phyloP scores from a whole-genome alignment of 2,113 vertebrate genomes.

The Cranoglanis bouderius region DNA sequence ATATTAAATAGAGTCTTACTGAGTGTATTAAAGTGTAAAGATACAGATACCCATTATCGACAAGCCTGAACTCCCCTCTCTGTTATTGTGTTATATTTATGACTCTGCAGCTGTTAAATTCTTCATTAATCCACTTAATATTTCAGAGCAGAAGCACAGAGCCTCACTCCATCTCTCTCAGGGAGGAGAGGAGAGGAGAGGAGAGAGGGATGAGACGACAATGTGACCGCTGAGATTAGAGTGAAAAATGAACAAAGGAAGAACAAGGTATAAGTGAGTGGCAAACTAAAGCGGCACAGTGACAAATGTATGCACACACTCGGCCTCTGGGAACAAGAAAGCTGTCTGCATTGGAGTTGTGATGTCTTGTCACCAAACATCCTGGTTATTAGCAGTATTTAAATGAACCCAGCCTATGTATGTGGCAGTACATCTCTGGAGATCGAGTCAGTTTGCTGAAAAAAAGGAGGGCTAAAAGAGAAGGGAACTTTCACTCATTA shows the following conservation, averaged over 20 bases:
- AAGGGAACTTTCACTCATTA: background rate
- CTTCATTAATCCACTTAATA: conserved; percentile 74
- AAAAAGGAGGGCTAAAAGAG: background rate
- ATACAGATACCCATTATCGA: conserved; percentile 56
- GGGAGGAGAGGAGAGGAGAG: conserved; percentile 47
- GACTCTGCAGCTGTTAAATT: conserved; percentile 67
- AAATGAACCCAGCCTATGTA: background rate
- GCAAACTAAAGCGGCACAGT: conserved; percentile 14
- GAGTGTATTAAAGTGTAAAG: conserved; percentile 60
- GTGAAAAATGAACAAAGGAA: conserved; percentile 15
- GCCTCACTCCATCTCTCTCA: conserved; percentile 57
- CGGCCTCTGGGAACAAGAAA: conserved; percentile 1
- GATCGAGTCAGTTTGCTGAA: background rate
- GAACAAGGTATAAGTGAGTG: conserved; percentile 32
- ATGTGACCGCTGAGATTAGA: conserved; percentile 59
- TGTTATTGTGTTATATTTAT: conserved; percentile 70
- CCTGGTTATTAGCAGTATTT: background rate
- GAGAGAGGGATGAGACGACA: conserved; percentile 59
- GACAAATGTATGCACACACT: conserved; percentile 18
- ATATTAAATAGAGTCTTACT: conserved; percentile 58
- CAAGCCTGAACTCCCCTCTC: background rate
- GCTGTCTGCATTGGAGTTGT: background rate
- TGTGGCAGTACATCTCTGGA: background rate
- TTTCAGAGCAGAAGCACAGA: conserved; percentile 64
- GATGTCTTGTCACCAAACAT: background rate